These are phyloP conservation scores for Apteryx owenii DNA, from an alignment of 2,113 vertebrate species.

Conservation along the genomic window DNA sequence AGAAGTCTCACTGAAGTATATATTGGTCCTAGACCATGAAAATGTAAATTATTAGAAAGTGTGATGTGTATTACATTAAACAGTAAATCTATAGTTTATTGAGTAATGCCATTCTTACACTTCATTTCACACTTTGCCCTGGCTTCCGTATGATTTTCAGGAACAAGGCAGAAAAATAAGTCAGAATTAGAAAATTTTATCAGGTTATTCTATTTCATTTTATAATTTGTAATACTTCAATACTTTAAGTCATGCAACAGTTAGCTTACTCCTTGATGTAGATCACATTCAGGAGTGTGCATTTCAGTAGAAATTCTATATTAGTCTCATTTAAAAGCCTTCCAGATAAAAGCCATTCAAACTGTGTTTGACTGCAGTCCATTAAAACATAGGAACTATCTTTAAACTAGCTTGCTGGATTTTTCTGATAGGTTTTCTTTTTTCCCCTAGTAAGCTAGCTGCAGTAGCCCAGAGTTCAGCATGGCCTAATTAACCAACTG, in stretches of 20 bases:
- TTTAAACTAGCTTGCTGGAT: background rate
- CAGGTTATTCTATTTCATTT: slow-evolving; percentile 18
- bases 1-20: background rate
- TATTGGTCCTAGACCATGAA: background rate
- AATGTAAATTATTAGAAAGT: background rate
- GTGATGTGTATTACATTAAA: background rate
- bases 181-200: background rate
- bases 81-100: background rate
- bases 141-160: background rate
- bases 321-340: background rate
- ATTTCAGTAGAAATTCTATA: background rate
- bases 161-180: background rate
- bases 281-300: slow-evolving; percentile 31
- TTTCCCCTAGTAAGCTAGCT: background rate
- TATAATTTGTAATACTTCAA: slow-evolving; percentile 26
- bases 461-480: background rate
- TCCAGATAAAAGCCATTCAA: background rate
- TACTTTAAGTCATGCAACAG: background rate
- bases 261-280: slow-evolving; percentile 18
- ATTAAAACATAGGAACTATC: background rate
- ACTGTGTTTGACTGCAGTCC: background rate
- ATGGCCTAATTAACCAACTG: background rate
- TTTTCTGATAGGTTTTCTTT: background rate
- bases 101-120: background rate
- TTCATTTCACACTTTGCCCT: background rate